Percentiles rank a stretch among this genome's conserved stretches.
These are phyloP conservation scores for Hypercompe scribonia DNA, from an alignment of 2,888 invertebrate species.

Conservation along the genomic window DNA sequence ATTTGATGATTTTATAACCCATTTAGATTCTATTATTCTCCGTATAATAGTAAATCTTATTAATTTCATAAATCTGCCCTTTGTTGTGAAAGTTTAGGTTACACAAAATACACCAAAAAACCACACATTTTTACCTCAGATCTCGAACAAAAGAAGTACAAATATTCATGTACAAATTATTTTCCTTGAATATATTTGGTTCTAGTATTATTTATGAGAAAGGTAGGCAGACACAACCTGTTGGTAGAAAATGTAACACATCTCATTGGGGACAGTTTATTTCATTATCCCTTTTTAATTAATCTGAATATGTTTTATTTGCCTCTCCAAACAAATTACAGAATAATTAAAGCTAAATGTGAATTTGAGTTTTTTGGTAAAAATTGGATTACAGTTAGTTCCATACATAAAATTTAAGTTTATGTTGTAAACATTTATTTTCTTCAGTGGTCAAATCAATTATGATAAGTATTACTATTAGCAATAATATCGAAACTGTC, in stretches of 20 bases:
- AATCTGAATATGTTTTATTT: conserved; percentile 11
- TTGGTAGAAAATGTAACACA: background rate
- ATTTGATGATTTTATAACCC: too few species aligned
- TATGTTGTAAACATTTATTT: background rate
- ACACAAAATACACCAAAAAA: background rate
- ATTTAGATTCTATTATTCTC: background rate
- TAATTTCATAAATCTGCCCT: background rate
- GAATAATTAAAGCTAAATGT: conserved; percentile 2
- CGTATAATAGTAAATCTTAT: background rate
- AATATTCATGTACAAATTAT: background rate
- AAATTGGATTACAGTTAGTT: background rate
- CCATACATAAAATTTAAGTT: background rate
- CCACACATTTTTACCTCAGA: background rate
- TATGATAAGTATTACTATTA: background rate
- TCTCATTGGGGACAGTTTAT: conserved; percentile 3
- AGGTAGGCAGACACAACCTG: background rate
- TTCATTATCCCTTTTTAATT: conserved; percentile 16
- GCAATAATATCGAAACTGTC: background rate
- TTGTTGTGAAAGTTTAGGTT: background rate
- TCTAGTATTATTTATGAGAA: background rate
- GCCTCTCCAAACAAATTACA: conserved; percentile 8
- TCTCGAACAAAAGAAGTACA: background rate
- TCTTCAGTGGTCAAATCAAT: background rate
- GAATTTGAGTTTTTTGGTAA: background rate
- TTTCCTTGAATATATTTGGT: background rate